A percentile compares a stretch with the other conserved stretches of the same genome.
phyloP scores from a whole-genome alignment of 2,797 vertebrate species.

The Nannoperca australis region DNA sequence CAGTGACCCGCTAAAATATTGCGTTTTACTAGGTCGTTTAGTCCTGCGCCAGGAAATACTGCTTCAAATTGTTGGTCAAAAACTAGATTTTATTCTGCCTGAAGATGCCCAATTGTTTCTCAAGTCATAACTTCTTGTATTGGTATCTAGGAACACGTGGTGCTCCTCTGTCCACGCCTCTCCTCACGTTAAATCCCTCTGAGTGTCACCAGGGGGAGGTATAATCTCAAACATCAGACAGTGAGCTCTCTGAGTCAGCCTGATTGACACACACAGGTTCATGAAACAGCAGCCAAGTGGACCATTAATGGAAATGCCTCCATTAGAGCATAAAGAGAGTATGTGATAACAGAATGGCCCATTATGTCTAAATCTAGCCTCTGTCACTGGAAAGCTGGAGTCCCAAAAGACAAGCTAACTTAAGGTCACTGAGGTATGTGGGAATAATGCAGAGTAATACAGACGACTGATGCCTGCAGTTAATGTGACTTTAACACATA shows the following conservation, averaged over 20 bases:
- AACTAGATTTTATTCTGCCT: neutral
- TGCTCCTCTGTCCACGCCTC: neutral
- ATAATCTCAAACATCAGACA: slow-evolving; percentile 32
- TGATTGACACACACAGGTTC: slow-evolving; percentile 61
- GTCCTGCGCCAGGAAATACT: neutral
- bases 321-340: neutral
- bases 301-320: slow-evolving; percentile 9
- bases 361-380: slow-evolving; percentile 25
- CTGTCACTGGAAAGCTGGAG: slow-evolving; percentile 8
- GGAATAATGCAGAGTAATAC: neutral
- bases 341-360: slow-evolving; percentile 26
- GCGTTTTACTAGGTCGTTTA: neutral
- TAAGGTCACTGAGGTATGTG: slow-evolving; percentile 38
- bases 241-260: neutral
- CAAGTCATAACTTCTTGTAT: neutral
- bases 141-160: neutral
- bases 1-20: neutral
- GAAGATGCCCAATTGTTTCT: neutral
- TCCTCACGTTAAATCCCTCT: neutral
- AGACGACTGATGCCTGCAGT: slow-evolving; percentile 3
- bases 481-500: neutral
- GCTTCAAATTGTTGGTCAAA: neutral
- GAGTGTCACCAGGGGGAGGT: slow-evolving; percentile 62
- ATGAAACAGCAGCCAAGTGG: slow-evolving; percentile 7
- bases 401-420: slow-evolving; percentile 51